Percentiles rank a stretch among this genome's conserved stretches.
Conservation (phyloP, 2,113 vertebrate genomes). For the Pagrus major region DNA sequence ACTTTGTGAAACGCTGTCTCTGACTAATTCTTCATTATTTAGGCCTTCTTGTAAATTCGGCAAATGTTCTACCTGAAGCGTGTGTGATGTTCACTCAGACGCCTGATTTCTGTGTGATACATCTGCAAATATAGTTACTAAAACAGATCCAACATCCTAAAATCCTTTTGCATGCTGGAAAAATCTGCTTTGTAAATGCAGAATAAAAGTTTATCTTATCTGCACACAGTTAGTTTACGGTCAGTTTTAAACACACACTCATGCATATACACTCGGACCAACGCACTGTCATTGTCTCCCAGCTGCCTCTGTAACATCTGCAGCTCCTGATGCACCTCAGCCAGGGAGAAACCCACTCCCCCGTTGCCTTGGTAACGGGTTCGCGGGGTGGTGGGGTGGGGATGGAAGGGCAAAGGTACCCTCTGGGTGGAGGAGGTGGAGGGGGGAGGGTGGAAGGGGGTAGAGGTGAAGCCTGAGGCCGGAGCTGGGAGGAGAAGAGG, state of each 20-base stretch:
- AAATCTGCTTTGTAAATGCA: background rate
- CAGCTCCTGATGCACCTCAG: conserved; percentile 92
- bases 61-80: too few relatives aligned
- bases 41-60: too few relatives aligned
- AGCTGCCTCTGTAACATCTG: conserved; percentile 93
- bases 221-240: conserved; percentile 13
- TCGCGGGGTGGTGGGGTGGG: conserved; percentile 49
- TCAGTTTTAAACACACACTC: background rate
- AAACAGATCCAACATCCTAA: too few relatives aligned
- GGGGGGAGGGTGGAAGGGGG: conserved; percentile 58
- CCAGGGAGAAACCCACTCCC: conserved; percentile 86
- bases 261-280: conserved; percentile 11
- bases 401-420: conserved; percentile 70
- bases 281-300: conserved; percentile 86
- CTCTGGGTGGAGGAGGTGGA: conserved; percentile 51
- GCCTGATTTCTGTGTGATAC: too few relatives aligned
- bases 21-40: too few relatives aligned
- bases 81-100: too few relatives aligned
- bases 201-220: background rate
- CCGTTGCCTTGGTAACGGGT: conserved; percentile 76
- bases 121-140: background rate
- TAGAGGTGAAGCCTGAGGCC: conserved; percentile 46
- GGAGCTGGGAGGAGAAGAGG: conserved; percentile 62
- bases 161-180: too few relatives aligned
- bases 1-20: too few relatives aligned